Conservation (phyloP, 2,888 invertebrate genomes). For the Noctua janthe region DNA sequence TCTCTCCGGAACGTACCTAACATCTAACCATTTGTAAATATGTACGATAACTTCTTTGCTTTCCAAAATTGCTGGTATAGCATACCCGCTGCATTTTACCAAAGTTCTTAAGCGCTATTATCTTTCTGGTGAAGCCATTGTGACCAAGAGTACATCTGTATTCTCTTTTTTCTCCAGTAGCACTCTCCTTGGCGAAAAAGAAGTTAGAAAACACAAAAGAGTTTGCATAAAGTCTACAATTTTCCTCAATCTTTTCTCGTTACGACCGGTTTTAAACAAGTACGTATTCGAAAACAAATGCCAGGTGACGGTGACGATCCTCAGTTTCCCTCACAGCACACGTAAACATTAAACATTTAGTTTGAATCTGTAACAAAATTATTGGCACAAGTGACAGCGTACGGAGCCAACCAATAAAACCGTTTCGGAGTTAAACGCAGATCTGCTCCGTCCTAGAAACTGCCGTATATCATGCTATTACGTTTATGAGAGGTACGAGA, state of each 20-base stretch:
- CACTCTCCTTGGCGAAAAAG: background rate
- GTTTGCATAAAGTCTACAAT: background rate
- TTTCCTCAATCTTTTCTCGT: background rate
- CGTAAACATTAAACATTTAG: conserved; percentile 37
- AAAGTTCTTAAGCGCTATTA: background rate
- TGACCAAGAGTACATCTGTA: background rate
- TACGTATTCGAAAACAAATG: conserved; percentile 20
- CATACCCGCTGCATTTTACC: background rate
- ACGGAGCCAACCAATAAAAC: conserved; percentile 60
- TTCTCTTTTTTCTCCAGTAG: background rate
- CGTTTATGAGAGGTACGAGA: conserved; percentile 31
- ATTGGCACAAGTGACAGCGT: conserved; percentile 58
- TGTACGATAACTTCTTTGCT: background rate
- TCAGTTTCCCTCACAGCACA: conserved; percentile 1
- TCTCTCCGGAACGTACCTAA: background rate
- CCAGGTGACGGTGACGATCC: conserved; percentile 25
- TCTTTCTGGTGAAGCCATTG: background rate
- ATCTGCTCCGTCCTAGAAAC: conserved; percentile 29
- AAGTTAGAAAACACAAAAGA: background rate
- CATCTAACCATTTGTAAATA: background rate
- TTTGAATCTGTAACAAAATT: conserved; percentile 38
- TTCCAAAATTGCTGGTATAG: background rate
- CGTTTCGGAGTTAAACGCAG: conserved; percentile 26
- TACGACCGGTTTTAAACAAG: background rate
- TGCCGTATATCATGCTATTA: conserved; percentile 52